Conservation (phyloP, 2,797 vertebrate genomes). For the Chaetophractus vellerosus region DNA sequence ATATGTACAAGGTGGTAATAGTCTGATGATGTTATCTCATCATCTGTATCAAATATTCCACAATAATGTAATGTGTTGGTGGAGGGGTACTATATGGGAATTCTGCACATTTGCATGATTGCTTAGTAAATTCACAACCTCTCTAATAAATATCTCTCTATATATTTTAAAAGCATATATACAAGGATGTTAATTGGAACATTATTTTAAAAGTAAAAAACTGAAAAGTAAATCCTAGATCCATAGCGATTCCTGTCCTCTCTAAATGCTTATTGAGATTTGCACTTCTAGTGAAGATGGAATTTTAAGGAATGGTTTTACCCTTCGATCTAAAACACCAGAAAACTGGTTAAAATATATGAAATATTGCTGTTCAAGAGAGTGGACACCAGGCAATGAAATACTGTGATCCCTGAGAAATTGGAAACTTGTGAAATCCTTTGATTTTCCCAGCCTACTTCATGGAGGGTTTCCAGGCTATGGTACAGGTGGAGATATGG, state of each 20-base stretch:
- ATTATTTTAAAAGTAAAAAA: background rate
- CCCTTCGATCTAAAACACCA: background rate
- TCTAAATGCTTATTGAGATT: background rate
- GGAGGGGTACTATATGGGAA: no score
- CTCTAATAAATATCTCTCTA: background rate
- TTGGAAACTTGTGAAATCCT: background rate
- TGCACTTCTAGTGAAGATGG: background rate
- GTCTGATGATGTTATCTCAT: no score
- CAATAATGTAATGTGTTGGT: no score
- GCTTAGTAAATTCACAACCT: no score
- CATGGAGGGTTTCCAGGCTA: background rate
- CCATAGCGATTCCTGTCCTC: background rate
- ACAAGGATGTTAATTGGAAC: background rate
- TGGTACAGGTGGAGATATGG: background rate
- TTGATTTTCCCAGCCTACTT: background rate
- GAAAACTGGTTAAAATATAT: background rate
- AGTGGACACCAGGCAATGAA: background rate
- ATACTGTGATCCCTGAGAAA: background rate
- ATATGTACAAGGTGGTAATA: no score
- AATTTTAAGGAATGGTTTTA: background rate
- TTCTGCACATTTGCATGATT: no score
- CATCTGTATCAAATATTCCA: no score
- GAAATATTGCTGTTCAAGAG: background rate
- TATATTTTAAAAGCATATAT: background rate
- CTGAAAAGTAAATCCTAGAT: background rate